phyloP scores from a whole-genome alignment of 2,113 vertebrate species.

The Notechis scutatus region DNA sequence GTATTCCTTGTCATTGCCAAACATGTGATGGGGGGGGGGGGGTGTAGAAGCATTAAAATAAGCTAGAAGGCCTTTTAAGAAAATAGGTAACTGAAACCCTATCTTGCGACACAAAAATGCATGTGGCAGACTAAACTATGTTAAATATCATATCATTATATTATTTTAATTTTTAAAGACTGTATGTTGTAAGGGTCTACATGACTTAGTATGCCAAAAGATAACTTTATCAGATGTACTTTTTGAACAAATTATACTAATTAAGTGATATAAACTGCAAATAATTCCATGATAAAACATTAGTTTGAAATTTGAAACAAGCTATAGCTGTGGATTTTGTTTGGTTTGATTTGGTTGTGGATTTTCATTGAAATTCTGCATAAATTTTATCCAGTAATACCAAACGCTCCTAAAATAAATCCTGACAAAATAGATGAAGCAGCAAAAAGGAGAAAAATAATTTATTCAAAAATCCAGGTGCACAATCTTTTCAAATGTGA shows the following conservation, averaged over 20 bases:
- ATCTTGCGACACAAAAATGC: not conserved
- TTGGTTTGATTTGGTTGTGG: too few species aligned
- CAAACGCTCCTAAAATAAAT: not conserved
- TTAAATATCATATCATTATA: not conserved
- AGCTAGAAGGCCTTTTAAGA: not conserved
- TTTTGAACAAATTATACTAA: not conserved
- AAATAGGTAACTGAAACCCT: not conserved
- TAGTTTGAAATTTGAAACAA: not conserved
- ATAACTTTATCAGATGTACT: not conserved
- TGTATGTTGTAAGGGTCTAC: not conserved
- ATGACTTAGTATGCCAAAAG: not conserved
- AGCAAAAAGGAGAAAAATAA: not conserved
- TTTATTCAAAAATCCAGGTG: not conserved
- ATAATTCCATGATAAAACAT: not conserved
- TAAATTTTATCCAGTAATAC: not conserved
- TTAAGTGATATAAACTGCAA: not conserved
- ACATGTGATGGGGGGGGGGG: not conserved
- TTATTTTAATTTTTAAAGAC: not conserved
- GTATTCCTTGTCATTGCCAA: not conserved
- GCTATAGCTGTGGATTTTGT: not conserved
- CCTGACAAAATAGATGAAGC: not conserved
- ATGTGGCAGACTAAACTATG: not conserved
- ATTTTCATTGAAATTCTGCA: not conserved
- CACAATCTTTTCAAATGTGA: not conserved
- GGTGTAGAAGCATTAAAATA: not conserved